phyloP scores from a whole-genome alignment of 2,797 vertebrate genomes.

The Sylvia borin region DNA sequence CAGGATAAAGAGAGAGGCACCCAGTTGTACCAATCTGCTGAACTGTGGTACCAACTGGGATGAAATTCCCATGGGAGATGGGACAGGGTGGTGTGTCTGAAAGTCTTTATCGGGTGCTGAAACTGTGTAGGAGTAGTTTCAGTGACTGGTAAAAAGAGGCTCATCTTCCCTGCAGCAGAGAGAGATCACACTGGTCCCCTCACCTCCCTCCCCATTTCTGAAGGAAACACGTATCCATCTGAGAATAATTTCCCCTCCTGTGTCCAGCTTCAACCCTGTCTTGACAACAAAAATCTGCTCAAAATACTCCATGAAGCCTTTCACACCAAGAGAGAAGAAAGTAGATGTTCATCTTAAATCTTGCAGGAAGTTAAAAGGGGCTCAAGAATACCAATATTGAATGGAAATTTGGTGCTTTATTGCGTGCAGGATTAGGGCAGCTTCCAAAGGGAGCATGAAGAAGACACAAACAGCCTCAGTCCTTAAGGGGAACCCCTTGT shows the following conservation, averaged over 20 bases:
- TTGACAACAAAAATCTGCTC: neutral
- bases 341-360: neutral
- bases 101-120: neutral
- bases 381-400: neutral
- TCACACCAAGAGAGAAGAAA: neutral
- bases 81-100: neutral
- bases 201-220: neutral
- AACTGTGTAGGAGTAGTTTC: neutral
- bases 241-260: neutral
- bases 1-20: neutral
- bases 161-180: neutral
- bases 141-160: neutral
- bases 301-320: neutral
- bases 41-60: neutral
- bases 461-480: neutral
- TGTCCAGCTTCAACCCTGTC: neutral
- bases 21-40: neutral
- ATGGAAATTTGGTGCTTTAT: neutral
- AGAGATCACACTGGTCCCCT: neutral
- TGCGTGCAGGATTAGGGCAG: neutral
- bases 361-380: neutral
- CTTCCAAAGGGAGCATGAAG: neutral
- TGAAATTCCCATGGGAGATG: neutral
- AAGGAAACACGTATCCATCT: neutral
- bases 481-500: neutral